Evolutionary conservation across 2,888 invertebrate species (phyloP).

Genomic region (Microplitis deprimator): DNA sequence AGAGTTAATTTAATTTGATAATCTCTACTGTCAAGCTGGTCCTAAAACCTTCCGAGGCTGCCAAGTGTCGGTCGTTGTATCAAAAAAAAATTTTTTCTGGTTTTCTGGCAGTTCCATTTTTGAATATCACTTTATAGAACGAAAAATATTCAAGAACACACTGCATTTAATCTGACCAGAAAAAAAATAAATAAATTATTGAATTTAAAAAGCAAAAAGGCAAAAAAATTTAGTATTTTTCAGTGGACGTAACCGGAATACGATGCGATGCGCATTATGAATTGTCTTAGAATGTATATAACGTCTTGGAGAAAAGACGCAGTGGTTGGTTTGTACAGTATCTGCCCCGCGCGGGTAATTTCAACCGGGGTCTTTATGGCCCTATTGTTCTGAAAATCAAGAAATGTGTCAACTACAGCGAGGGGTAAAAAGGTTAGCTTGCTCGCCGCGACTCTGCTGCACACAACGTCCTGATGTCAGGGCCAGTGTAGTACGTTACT

Average conservation of each 20-base stretch:
- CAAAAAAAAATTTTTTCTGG: too few species aligned
- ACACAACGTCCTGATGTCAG: conserved; percentile 61
- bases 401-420: conserved; percentile 70
- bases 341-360: conserved; percentile 16
- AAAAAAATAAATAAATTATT: not conserved
- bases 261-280: conserved; percentile 58
- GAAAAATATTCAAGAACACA: too few species aligned
- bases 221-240: not conserved
- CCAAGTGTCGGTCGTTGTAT: too few species aligned
- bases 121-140: too few species aligned
- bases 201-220: not conserved
- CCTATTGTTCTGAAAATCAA: conserved; percentile 70
- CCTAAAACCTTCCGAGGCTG: too few species aligned
- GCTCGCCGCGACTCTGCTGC: conserved; percentile 48
- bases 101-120: too few species aligned
- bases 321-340: conserved; percentile 5
- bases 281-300: conserved; percentile 47
- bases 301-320: conserved; percentile 35
- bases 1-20: too few species aligned
- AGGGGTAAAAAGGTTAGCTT: conserved; percentile 65
- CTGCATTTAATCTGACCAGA: not conserved
- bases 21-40: too few species aligned
- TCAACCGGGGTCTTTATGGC: conserved; percentile 62
- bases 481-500: conserved; percentile 64
- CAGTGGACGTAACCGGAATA: not conserved